These are phyloP conservation scores for Pogonophryne albipinna DNA, from an alignment of 2,797 vertebrate genomes.

Conservation along the genomic window DNA sequence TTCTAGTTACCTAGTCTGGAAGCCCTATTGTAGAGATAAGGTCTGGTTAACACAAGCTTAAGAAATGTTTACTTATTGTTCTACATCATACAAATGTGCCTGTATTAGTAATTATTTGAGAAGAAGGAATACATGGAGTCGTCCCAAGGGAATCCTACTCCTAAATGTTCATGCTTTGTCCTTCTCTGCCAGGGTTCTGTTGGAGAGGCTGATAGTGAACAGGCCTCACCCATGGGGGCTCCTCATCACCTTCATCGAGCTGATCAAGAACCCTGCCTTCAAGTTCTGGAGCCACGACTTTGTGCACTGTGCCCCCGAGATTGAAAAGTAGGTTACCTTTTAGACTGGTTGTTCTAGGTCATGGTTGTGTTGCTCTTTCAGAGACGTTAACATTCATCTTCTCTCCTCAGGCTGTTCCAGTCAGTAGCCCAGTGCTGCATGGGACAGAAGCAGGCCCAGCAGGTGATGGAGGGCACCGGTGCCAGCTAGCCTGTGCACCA, in stretches of 20 bases:
- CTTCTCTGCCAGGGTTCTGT: conserved; percentile 88
- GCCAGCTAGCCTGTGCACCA: conserved; percentile 90
- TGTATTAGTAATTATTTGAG: background rate
- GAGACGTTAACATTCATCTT: background rate
- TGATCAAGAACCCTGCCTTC: conserved; percentile 99
- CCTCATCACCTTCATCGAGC: conserved; percentile 99
- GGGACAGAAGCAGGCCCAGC: conserved; percentile 99
- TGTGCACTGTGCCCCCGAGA: conserved; percentile 99
- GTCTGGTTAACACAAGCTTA: too few relatives aligned
- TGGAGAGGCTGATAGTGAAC: conserved; percentile 99
- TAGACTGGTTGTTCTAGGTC: background rate
- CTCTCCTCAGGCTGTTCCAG: conserved; percentile 93
- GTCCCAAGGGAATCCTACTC: fast-evolving
- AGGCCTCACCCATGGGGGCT: conserved; percentile 99
- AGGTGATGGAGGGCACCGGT: conserved; percentile 99
- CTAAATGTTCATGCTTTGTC: background rate
- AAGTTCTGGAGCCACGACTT: conserved; percentile 99
- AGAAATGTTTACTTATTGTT: too few relatives aligned
- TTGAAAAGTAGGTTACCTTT: conserved; percentile 92
- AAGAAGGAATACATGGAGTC: fast-evolving
- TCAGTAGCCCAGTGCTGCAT: conserved; percentile 99
- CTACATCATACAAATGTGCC: too few relatives aligned
- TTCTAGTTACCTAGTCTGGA: too few relatives aligned
- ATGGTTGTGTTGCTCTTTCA: background rate
- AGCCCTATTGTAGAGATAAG: too few relatives aligned